Base-by-base conservation (phyloP, 1,140 invertebrate species). In the Caenorhabditis brenneri region DNA sequence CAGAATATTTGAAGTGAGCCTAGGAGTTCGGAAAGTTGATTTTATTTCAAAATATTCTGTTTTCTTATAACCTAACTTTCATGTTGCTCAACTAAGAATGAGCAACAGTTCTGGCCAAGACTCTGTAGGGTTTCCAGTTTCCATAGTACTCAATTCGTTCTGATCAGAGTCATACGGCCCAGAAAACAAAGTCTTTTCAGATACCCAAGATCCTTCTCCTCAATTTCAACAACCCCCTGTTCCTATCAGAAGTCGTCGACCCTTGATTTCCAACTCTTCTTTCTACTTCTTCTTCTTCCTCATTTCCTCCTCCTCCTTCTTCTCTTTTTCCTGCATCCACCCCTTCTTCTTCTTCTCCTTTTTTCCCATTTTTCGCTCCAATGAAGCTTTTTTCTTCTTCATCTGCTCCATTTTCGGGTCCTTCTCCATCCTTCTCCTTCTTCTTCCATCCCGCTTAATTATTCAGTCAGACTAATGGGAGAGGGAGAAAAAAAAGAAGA, bases 401-500 rank as follows among this genome's bases (percentile, higher is more conserved):
- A 33, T 65, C 16, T 65, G 58, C 58, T 65, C 29, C 29, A 33
- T 33, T 65, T 33, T 36, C 31, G 58, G 58, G 29, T 65, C 58
- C 31, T 22, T 65, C 19, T 27, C 19, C 24, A 10, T 65, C 65
- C 33, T 55, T 55, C 53, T 55, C 27, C 53, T 55, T 55, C 53
- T 55, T 55, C 53, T 55, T 55, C 24, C 53, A 55, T 55, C 22
- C 53, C 65, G 65, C 65, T 74, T 74, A 74, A 74, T 74, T 74
- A 74, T 74, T 74, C 65, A 74, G 65, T 74, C 65, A 74, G 22
- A 42, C 65, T 74, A 74, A 74, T 74, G 65, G 36, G 29, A 51
- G 42, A 16, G 16, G 42, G 42, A 51, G 15, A n/a, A 55, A 29
- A n/a, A 55, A 55, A n/a, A 55, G 22, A n/a, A 29, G 22, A 27